Conservation (phyloP, 2,797 vertebrate species). For the Eospalax fontanierii region DNA sequence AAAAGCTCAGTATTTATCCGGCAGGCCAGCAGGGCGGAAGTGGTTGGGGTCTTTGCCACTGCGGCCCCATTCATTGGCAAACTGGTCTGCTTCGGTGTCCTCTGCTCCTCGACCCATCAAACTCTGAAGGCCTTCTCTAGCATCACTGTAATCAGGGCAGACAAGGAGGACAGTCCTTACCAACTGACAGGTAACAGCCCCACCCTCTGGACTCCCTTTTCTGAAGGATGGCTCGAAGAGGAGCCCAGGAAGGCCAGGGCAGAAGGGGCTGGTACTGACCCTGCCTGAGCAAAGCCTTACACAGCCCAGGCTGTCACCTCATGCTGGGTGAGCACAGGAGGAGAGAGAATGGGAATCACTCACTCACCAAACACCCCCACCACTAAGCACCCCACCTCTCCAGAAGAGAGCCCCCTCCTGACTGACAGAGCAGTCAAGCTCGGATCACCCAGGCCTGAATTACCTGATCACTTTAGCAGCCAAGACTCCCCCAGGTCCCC, state of each 20-base stretch:
- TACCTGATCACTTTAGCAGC: slow-evolving; percentile 79
- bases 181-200: background rate
- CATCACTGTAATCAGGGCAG: slow-evolving; percentile 80
- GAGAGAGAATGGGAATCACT: rapidly evolving
- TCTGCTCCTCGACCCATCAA: background rate
- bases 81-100: slow-evolving; percentile 86
- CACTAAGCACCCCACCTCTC: background rate
- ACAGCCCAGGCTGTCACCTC: background rate
- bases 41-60: slow-evolving; percentile 85
- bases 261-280: background rate
- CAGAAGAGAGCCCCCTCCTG: background rate
- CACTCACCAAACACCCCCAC: background rate
- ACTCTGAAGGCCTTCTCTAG: slow-evolving; percentile 80
- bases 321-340: background rate
- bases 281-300: background rate
- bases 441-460: background rate
- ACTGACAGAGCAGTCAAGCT: background rate
- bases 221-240: background rate
- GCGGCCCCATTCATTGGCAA: slow-evolving; percentile 86
- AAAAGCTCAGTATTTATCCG: slow-evolving; percentile 79
- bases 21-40: slow-evolving; percentile 85
- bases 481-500: slow-evolving; percentile 58
- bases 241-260: background rate
- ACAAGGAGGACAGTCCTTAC: background rate
- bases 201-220: rapidly evolving